phyloP scores from a whole-genome alignment of 2,797 vertebrate genomes.

The Tinamus major region DNA sequence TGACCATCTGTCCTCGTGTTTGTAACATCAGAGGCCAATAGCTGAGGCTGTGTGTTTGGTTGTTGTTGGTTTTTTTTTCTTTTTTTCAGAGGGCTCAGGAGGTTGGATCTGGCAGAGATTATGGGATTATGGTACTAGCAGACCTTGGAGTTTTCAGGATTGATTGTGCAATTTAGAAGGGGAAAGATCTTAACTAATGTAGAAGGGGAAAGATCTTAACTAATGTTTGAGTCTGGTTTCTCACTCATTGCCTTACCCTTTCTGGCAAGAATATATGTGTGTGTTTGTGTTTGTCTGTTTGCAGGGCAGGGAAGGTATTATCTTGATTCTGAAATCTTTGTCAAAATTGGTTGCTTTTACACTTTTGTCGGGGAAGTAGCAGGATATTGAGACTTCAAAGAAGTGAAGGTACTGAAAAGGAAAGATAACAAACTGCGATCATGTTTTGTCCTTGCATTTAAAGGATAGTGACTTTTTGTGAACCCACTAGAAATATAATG shows the following conservation, averaged over 20 bases:
- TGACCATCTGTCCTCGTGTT: slow-evolving; percentile 47
- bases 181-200: neutral
- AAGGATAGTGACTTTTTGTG: neutral
- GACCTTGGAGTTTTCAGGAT: neutral
- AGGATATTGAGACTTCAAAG: neutral
- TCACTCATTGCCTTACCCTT: neutral
- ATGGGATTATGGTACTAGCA: too few relatives aligned
- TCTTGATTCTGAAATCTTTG: neutral
- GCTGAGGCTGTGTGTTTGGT: neutral
- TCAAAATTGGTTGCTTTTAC: neutral
- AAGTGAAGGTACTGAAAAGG: neutral
- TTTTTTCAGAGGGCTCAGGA: neutral
- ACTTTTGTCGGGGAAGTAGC: neutral
- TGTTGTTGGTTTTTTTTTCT: neutral
- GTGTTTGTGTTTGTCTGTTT: neutral
- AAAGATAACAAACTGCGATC: neutral
- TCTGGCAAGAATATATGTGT: neutral
- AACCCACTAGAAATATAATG: neutral
- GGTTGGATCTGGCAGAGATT: neutral
- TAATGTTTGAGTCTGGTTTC: neutral
- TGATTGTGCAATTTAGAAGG: neutral
- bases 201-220: neutral
- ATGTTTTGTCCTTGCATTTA: neutral
- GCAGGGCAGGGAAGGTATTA: neutral
- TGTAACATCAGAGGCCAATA: neutral